Evolutionary conservation across 1,140 invertebrate genomes (phyloP).

Genomic region (Neelides sp.): DNA sequence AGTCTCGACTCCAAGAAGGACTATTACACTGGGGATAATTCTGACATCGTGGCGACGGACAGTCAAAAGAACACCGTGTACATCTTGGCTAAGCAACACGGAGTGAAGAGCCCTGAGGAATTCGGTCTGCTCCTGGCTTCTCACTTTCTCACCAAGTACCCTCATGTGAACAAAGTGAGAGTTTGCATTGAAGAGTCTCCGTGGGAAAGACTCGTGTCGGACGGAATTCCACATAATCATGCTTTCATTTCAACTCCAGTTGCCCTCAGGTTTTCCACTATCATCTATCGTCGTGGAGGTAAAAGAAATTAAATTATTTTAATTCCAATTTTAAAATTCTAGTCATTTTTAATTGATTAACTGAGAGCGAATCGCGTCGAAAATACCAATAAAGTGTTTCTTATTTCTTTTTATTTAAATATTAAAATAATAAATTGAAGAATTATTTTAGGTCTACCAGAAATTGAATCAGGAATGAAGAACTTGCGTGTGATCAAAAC

Average conservation of each 20-base stretch:
- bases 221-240: constrained; percentile 51
- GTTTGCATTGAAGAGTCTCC: constrained; percentile 55
- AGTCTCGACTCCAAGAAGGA: constrained; percentile 54
- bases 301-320: constrained; percentile 31
- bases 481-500: constrained; percentile 58
- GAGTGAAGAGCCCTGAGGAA: constrained; percentile 53
- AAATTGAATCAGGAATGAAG: constrained; percentile 49
- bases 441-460: constrained; percentile 41
- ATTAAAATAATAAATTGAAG: background rate
- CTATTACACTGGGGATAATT: constrained; percentile 50
- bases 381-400: background rate
- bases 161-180: constrained; percentile 51
- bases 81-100: constrained; percentile 58
- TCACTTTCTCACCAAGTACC: constrained; percentile 58
- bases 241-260: constrained; percentile 55
- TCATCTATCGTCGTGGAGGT: constrained; percentile 50
- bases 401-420: constrained; percentile 4
- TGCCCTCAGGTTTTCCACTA: constrained; percentile 49
- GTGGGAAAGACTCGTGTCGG: constrained; percentile 52
- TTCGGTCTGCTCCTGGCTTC: constrained; percentile 54
- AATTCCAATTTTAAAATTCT: background rate
- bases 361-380: background rate
- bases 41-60: constrained; percentile 62
- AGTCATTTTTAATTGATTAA: background rate
- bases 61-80: constrained; percentile 74